Percentiles rank a stretch among this genome's conserved stretches.
phyloP scores from a whole-genome alignment of 2,888 invertebrate genomes.

The Amblyteles armatorius region DNA sequence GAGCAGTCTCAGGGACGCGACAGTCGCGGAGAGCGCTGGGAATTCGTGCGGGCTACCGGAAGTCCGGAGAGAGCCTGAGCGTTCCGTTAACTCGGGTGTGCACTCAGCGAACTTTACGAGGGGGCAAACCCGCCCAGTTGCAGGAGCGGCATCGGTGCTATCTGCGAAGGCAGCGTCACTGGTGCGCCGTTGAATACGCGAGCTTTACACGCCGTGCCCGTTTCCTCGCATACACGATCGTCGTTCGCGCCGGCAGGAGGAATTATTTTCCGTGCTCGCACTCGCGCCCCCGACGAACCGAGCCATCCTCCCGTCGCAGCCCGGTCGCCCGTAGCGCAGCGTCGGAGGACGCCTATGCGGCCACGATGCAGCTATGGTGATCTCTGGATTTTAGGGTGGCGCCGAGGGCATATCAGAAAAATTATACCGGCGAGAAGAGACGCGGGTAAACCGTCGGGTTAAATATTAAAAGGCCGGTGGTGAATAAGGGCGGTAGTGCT shows the following conservation, averaged over 20 bases:
- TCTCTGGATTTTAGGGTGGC: constrained; percentile 69
- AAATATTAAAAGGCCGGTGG: constrained; percentile 81
- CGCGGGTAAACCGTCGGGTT: constrained; percentile 78
- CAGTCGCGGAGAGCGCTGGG: constrained; percentile 42
- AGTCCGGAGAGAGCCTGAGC: constrained; percentile 60
- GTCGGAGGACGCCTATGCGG: constrained; percentile 13
- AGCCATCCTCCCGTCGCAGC: constrained; percentile 56
- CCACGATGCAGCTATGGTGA: constrained; percentile 1
- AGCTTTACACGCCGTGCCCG: constrained; percentile 58
- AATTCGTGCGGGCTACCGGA: constrained; percentile 60
- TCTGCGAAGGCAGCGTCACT: neutral
- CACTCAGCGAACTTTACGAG: constrained; percentile 61
- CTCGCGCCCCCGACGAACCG: constrained; percentile 52
- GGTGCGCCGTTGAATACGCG: neutral
- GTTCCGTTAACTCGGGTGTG: constrained; percentile 59
- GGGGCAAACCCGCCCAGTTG: constrained; percentile 39
- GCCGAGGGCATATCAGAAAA: constrained; percentile 72
- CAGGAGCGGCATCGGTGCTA: constrained; percentile 1
- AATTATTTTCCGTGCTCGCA: constrained; percentile 70
- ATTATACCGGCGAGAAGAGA: constrained; percentile 71
- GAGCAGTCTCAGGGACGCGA: constrained; percentile 27
- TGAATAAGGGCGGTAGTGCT: constrained; percentile 79
- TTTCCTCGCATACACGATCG: constrained; percentile 60
- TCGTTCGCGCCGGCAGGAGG: constrained; percentile 58
- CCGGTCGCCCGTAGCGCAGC: constrained; percentile 1